Conservation (phyloP, 2,888 invertebrate genomes). For the Gymnocheta viridis region DNA sequence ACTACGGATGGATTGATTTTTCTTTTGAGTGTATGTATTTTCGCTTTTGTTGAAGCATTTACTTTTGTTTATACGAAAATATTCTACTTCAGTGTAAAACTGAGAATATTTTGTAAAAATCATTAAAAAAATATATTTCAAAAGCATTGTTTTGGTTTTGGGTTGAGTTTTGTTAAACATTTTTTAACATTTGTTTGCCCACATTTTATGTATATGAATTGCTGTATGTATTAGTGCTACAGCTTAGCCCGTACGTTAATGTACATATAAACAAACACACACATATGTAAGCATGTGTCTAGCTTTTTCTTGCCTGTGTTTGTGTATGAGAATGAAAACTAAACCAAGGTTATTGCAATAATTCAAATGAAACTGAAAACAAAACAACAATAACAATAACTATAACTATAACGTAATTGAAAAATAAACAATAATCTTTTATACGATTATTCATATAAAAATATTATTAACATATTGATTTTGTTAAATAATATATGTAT, state of each 20-base stretch:
- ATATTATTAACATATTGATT: constrained; percentile 11
- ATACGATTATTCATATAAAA: constrained; percentile 4
- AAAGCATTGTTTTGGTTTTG: constrained; percentile 65
- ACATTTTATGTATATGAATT: neutral
- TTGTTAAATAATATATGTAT: neutral
- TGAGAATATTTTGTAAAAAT: constrained; percentile 53
- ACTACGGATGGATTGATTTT: too few relatives aligned
- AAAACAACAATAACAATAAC: constrained; percentile 47
- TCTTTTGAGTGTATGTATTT: too few relatives aligned
- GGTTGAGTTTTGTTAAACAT: constrained; percentile 16
- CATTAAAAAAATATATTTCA: constrained; percentile 29
- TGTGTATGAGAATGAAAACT: constrained; percentile 63
- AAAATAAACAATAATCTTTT: constrained; percentile 49
- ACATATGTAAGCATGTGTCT: neutral
- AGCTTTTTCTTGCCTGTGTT: neutral
- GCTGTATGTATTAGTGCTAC: neutral
- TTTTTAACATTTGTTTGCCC: constrained; percentile 28
- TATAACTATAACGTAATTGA: constrained; percentile 41
- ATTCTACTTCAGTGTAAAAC: neutral
- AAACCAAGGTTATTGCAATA: constrained; percentile 70
- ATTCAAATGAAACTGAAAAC: constrained; percentile 70
- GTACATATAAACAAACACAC: neutral
- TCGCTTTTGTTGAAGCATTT: constrained; percentile 27
- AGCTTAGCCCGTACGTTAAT: neutral
- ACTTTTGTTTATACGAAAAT: constrained; percentile 5